Conservation (phyloP, 2,113 vertebrate genomes). For the Actinemys pallida region DNA sequence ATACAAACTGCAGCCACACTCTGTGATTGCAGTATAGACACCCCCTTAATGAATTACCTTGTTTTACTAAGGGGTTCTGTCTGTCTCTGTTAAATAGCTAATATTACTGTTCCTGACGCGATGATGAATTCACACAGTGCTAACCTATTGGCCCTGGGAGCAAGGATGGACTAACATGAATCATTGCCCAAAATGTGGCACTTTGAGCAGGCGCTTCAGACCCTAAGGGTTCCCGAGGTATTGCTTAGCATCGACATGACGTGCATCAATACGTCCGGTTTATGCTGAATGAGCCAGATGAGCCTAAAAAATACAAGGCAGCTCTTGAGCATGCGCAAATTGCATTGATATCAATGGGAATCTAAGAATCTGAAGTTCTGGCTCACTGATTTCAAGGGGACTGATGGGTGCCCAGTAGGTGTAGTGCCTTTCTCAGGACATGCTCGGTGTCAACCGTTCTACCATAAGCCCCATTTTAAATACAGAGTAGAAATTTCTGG, state of each 20-base stretch:
- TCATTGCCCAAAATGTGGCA: not conserved
- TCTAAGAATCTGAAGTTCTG: not conserved
- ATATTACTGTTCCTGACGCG: not conserved
- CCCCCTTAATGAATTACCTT: not conserved
- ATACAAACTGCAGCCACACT: too few relatives aligned
- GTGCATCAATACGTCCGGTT: not conserved
- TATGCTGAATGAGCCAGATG: not conserved
- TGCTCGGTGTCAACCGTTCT: fast-evolving
- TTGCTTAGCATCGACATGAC: not conserved
- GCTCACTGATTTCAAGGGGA: not conserved
- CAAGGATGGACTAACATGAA: not conserved
- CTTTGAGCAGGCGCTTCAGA: not conserved
- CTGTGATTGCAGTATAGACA: too few relatives aligned
- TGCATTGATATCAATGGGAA: not conserved
- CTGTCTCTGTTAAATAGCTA: not conserved
- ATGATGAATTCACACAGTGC: not conserved
- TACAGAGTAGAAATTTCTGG: not conserved
- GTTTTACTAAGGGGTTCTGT: not conserved
- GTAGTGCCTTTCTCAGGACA: not conserved
- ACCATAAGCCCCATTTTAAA: not conserved
- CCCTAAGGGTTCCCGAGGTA: not conserved
- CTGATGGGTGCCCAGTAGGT: not conserved
- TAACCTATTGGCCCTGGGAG: not conserved
- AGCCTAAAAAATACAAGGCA: not conserved
- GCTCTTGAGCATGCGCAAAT: not conserved